Evolutionary conservation across 2,797 vertebrate genomes (phyloP).

Genomic region (Heliangelus exortis): DNA sequence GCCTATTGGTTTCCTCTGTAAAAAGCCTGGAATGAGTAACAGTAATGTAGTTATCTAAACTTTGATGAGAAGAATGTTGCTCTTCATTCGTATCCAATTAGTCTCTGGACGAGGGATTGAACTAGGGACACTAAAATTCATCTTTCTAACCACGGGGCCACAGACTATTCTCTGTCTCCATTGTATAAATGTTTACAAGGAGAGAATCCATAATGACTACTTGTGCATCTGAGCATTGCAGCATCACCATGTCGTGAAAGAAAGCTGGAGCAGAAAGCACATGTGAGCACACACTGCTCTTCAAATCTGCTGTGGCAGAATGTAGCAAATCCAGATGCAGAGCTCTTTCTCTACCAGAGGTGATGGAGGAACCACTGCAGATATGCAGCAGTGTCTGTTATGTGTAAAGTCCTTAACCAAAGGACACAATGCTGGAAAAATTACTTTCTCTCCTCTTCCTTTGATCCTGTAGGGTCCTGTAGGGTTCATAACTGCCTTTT

Average conservation of each 20-base stretch:
- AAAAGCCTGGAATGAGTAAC: background rate
- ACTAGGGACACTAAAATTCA: background rate
- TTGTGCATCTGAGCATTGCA: background rate
- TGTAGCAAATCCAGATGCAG: background rate
- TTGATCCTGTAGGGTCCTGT: background rate
- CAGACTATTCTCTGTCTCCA: background rate
- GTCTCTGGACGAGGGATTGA: background rate
- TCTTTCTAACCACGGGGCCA: background rate
- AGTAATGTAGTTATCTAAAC: background rate
- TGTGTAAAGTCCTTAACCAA: background rate
- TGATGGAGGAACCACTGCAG: background rate
- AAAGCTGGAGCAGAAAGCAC: background rate
- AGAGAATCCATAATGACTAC: background rate
- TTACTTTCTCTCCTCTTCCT: background rate
- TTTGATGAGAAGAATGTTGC: background rate
- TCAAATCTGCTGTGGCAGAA: background rate
- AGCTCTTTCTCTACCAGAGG: background rate
- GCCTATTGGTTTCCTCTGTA: background rate
- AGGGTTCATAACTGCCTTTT: background rate
- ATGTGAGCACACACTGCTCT: background rate
- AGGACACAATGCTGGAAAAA: background rate
- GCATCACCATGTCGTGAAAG: accelerated
- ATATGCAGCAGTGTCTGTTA: background rate
- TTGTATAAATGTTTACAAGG: background rate
- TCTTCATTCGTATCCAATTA: background rate